Base-by-base conservation (phyloP, 2,888 invertebrate genomes). In the Ditula angustiorana region DNA sequence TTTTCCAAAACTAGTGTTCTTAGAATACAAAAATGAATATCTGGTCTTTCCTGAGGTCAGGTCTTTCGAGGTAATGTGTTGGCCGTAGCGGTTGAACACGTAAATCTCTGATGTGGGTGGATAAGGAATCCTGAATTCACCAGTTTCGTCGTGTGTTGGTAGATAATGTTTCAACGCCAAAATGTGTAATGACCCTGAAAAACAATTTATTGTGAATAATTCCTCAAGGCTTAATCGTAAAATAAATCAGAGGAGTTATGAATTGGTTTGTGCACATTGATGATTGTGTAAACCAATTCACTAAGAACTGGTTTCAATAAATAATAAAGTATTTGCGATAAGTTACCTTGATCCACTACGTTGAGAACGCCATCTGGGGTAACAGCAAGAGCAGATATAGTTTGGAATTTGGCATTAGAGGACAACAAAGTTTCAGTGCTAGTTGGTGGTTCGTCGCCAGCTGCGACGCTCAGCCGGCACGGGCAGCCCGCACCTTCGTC, bases 281-380 rank as follows among this genome's bases (percentile, higher is more conserved):
- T n/a, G n/a, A n/a, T n/a, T n/a, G n/a, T n/a, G n/a, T n/a, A n/a
- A n/a, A n/a, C n/a, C n/a, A n/a, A n/a, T n/a, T n/a, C n/a, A n/a
- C n/a, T n/a, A n/a, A n/a, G n/a, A n/a, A n/a, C n/a, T n/a, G n/a
- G n/a, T n/a, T n/a, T n/a, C n/a, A n/a, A n/a, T n/a, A n/a, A n/a
- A n/a, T n/a, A 5, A 16, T 2, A 37, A 16, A 37, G 5, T 16
- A 33, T 10, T 35, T 7, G 7, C 16, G 24, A 8, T 44, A 49
- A 10, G 93, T 94, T 85, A 91, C 97, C 97, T 94, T 98, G 98
- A 93, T 99, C 99, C 37, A 99, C 98, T 57, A 99, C 96, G 88
- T 99, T 97, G 49, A 99, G 94, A 61, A 98, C 96, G n/a, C 99
- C 98, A 83, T 98, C 98, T 33, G 99, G 98, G 28, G 98, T 98